Conservation (phyloP, 2,797 vertebrate species). For the Echeneis naucrates region DNA sequence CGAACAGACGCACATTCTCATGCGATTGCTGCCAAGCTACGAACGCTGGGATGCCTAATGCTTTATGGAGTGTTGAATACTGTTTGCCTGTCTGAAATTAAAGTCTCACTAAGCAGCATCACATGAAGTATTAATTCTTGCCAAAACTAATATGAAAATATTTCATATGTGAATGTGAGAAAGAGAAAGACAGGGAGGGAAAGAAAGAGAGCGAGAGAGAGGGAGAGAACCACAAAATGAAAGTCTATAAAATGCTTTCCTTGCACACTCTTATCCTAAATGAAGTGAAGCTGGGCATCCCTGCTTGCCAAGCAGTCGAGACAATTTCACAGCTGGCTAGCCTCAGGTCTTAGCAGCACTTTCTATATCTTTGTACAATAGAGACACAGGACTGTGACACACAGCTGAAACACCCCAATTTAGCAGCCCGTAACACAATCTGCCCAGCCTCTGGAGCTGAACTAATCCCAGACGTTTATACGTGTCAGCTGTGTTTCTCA, state of each 20-base stretch:
- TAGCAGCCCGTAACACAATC: slow-evolving; percentile 72
- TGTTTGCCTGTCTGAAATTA: slow-evolving; percentile 60
- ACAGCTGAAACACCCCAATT: slow-evolving; percentile 66
- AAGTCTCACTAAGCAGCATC: slow-evolving; percentile 61
- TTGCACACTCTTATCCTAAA: slow-evolving; percentile 71
- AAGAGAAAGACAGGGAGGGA: background rate
- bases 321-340: slow-evolving; percentile 83
- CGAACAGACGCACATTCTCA: slow-evolving; percentile 38
- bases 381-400: slow-evolving; percentile 68
- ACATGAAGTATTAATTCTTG: slow-evolving; percentile 60
- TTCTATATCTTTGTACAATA: slow-evolving; percentile 75
- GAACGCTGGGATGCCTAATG: slow-evolving; percentile 47
- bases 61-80: slow-evolving; percentile 67
- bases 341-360: slow-evolving; percentile 76
- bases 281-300: slow-evolving; percentile 65
- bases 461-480: slow-evolving; percentile 75
- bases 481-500: slow-evolving; percentile 48
- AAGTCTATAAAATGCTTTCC: slow-evolving; percentile 71
- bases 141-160: slow-evolving; percentile 74
- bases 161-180: slow-evolving; percentile 47
- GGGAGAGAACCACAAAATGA: slow-evolving; percentile 53
- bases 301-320: slow-evolving; percentile 65
- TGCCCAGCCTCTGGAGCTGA: slow-evolving; percentile 61
- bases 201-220: background rate
- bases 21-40: slow-evolving; percentile 41